phyloP scores from a whole-genome alignment of 2,797 vertebrate genomes.

The Crenuchus spilurus region DNA sequence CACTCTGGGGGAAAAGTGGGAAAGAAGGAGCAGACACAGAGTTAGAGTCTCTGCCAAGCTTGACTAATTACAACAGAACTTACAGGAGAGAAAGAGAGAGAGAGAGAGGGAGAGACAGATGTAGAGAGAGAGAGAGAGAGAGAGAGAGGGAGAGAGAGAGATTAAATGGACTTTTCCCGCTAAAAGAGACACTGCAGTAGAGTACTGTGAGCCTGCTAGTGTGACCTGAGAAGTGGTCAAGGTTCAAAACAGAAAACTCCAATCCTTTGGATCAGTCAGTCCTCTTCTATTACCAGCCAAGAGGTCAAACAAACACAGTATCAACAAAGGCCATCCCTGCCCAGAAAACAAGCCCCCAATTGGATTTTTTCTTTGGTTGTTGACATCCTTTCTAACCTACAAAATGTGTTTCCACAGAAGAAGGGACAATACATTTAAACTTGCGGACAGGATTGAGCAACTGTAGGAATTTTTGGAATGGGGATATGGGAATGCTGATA shows the following conservation, averaged over 20 bases:
- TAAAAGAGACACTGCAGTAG: not conserved
- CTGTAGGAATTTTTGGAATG: no score
- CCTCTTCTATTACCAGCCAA: not conserved
- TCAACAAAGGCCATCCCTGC: not conserved
- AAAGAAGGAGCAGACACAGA: not conserved
- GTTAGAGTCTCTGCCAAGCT: constrained; percentile 1
- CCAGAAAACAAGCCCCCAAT: constrained; percentile 9
- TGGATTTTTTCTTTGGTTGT: no score
- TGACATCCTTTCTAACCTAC: not conserved
- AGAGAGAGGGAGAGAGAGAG: constrained; percentile 38
- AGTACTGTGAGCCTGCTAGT: not conserved
- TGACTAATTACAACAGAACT: constrained; percentile 43
- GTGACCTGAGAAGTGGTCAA: not conserved
- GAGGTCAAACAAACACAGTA: not conserved
- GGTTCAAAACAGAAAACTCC: not conserved
- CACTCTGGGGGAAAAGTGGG: constrained; percentile 6
- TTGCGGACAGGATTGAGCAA: no score
- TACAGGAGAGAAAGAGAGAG: not conserved
- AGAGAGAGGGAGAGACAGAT: not conserved
- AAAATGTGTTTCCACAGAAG: no score
- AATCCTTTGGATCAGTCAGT: not conserved
- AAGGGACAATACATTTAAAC: no score
- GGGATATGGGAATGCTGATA: no score
- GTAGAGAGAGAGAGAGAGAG: not conserved
- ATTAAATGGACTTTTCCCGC: not conserved